Evolutionary conservation across 2,888 invertebrate species (phyloP), one percentile per base, ranked within the genome.

Genomic region (Agapetus fuscipes): DNA sequence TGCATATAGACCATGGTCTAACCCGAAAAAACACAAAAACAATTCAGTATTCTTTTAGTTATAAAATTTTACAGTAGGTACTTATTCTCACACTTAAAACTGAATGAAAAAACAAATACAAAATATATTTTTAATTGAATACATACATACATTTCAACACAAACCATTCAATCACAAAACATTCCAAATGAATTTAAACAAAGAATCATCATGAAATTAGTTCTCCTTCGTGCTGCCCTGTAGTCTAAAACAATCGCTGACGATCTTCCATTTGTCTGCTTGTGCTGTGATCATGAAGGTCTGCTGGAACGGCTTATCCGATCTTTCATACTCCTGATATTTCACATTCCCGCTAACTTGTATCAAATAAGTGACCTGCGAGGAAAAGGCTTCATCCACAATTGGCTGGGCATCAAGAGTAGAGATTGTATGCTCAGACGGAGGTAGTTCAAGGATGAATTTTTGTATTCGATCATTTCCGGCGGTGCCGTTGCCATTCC

Each of bases 201-300:
- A n/a, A n/a, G n/a, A n/a, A n/a, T n/a, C n/a, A n/a, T n/a, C n/a
- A n/a, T n/a, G n/a, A n/a, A n/a, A n/a, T n/a, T n/a, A n/a, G n/a
- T n/a, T n/a, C 20, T 20, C 20, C 20, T 12, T 28, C 13, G n/a
- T n/a, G 28, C 11, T n/a, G 13, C 40, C 40, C 13, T 40, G 43
- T 27, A 44, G 24, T 16, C 43, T 32, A 26, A 39, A 90, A 52
- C 83, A 83, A 57, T 94, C 93, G 29, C 84, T 86, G 9, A 87
- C 88, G 50, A 95, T 86, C 64, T 93, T 93, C 93, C 93, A 94
- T 56, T 90, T 90, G 49, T 88, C 87, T 11, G 80, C 86, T 46
- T 85, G 78, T 3, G 88, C 87, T 0, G 90, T 89, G 36, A 94
- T 79, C 16, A 91, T 69, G 56, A 94, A 93, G 25, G 81, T 85